Conservation (phyloP, 2,888 invertebrate species). For the Pristionchus japonicus region DNA sequence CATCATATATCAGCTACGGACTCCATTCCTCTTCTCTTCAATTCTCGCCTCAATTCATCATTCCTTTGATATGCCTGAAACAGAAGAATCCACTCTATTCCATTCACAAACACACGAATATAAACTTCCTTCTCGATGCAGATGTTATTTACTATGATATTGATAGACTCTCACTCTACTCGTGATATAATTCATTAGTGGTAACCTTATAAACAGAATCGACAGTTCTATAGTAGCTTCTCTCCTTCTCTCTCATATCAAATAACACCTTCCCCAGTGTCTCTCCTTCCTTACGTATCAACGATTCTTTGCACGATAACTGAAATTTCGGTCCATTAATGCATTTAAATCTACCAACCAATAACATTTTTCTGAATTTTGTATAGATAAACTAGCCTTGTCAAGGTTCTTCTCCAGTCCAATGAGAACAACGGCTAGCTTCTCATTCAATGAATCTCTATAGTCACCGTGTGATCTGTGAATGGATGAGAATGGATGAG, state of each 20-base stretch:
- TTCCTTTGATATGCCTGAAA: constrained; percentile 59
- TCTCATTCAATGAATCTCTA: constrained; percentile 90
- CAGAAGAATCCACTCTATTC: background rate
- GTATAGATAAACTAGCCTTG: constrained; percentile 47
- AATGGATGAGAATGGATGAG: constrained; percentile 24
- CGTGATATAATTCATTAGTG: background rate
- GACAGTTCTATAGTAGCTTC: constrained; percentile 85
- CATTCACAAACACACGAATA: background rate
- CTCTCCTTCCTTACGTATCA: constrained; percentile 80
- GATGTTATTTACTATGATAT: too few relatives aligned
- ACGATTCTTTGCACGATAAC: background rate
- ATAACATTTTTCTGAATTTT: background rate
- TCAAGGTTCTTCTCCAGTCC: constrained; percentile 88
- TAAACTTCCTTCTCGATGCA: background rate
- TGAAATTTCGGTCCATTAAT: constrained; percentile 76
- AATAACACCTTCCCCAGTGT: constrained; percentile 80
- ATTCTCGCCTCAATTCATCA: constrained; percentile 49
- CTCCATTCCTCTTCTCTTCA: constrained; percentile 44
- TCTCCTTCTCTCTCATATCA: constrained; percentile 81
- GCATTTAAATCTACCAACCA: background rate
- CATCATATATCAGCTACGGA: constrained; percentile 22
- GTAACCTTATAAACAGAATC: constrained; percentile 62
- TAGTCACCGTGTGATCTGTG: constrained; percentile 85
- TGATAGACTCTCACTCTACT: background rate
- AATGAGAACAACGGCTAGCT: constrained; percentile 90